Base-by-base conservation (phyloP, 1,140 invertebrate genomes). In the Drosophila yakuba region DNA sequence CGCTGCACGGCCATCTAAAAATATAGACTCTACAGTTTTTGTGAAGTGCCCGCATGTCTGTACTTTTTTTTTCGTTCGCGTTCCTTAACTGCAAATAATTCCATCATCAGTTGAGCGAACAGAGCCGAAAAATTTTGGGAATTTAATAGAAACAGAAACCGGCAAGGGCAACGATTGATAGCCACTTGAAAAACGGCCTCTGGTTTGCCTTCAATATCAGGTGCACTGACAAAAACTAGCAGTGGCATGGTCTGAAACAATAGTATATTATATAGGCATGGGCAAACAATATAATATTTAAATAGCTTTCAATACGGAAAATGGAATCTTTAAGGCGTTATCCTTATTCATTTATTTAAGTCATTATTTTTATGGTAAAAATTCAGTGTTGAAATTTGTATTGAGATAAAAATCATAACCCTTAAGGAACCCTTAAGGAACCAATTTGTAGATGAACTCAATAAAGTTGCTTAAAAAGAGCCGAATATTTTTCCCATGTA, bases 151-250 rank as follows among this genome's bases (percentile, higher is more conserved):
- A 68, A 76, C 55, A 43, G 47, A 69, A 81, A 78, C 57, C 82
- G 55, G 80, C 72, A 83, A 83, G 72, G 69, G 77, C 74, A 89
- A 84, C 85, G 84, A 89, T 89, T 89, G 84, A 89, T 89, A 80
- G 85, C 85, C 84, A 89, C 84, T 89, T 89, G 84, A 89, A 73
- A 47, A 56, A 32, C 55, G 23, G 25, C n/a, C 55, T 43, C 38
- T 45, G 50, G 14, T 43, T 57, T 38, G 15, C 28, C 56, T 61
- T 44, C 10, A 28, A 11, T 72, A 1, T 15, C 32, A 14, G 66
- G 15, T 71, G 51, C 74, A 78, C 74, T 41, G 38, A 25, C 6
- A 60, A 5, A 51, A 66, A 32, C 8, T 8, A 32, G 7, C 8
- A 32, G 32, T 32, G 8, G 8, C 0, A 32, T 28, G 6, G 6